These are phyloP conservation scores for Mus pahari DNA, from an alignment of 2,113 vertebrate genomes.

Conservation along the genomic window DNA sequence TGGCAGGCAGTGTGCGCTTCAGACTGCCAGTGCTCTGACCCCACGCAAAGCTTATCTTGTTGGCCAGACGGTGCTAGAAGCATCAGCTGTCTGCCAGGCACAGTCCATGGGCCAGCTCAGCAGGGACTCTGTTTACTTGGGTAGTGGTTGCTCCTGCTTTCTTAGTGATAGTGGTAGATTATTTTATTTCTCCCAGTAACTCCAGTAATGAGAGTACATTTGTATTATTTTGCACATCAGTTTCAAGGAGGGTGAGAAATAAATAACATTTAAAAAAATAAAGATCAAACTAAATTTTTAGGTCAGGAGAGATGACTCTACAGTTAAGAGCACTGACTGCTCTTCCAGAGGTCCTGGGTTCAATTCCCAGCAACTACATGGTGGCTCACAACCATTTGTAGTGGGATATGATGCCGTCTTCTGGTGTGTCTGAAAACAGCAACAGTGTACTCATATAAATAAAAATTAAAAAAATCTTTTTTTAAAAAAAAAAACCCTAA, in stretches of 20 bases:
- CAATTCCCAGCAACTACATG: too few relatives aligned
- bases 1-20: neutral
- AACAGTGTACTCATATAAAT: too few relatives aligned
- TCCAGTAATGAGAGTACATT: neutral
- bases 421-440: too few relatives aligned
- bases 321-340: too few relatives aligned
- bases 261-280: too few relatives aligned
- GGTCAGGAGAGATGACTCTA: too few relatives aligned
- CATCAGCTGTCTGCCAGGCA: neutral
- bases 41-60: conserved; percentile 61
- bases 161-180: neutral
- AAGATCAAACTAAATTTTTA: too few relatives aligned
- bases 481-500: too few relatives aligned
- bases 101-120: neutral
- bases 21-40: rapidly evolving
- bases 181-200: neutral
- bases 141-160: neutral
- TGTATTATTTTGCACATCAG: neutral
- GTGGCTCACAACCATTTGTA: too few relatives aligned
- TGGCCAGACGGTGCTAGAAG: neutral
- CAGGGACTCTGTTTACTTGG: neutral
- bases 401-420: too few relatives aligned
- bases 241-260: neutral
- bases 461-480: too few relatives aligned
- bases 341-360: too few relatives aligned